These are phyloP conservation scores for Remorina albescens DNA, from an alignment of 2,797 vertebrate genomes.

Conservation along the genomic window DNA sequence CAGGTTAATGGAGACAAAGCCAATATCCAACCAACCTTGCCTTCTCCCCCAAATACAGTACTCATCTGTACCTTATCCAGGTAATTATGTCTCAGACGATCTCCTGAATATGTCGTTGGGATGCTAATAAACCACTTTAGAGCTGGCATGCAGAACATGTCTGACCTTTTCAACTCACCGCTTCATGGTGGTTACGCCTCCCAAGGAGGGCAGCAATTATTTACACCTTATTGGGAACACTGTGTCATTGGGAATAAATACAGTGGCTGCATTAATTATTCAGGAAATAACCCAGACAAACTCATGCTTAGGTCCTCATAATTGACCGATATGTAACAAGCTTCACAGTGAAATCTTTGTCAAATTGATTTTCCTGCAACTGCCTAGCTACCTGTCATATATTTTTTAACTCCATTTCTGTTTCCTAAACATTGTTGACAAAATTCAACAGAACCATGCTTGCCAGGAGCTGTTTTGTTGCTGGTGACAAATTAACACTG, in stretches of 20 bases:
- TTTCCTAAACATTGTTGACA: slow-evolving; percentile 51
- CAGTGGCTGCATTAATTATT: slow-evolving; percentile 46
- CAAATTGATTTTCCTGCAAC: slow-evolving; percentile 13
- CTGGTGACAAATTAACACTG: slow-evolving; percentile 73
- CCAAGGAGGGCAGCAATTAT: slow-evolving; percentile 75
- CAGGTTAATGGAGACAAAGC: slow-evolving; percentile 89
- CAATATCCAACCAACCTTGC: slow-evolving; percentile 81
- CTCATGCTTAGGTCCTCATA: slow-evolving; percentile 34
- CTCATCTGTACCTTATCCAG: slow-evolving; percentile 82
- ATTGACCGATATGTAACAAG: slow-evolving; percentile 40
- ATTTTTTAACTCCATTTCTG: slow-evolving; percentile 43
- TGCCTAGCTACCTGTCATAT: slow-evolving; percentile 16
- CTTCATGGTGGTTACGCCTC: slow-evolving; percentile 70
- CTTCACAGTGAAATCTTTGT: slow-evolving; percentile 39
- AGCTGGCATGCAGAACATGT: slow-evolving; percentile 71
- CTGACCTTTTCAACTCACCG: slow-evolving; percentile 82
- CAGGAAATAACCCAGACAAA: slow-evolving; percentile 42
- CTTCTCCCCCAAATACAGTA: slow-evolving; percentile 79
- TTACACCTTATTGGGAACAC: slow-evolving; percentile 69
- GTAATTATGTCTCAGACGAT: slow-evolving; percentile 84
- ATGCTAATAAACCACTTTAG: slow-evolving; percentile 82
- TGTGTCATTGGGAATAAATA: slow-evolving; percentile 59
- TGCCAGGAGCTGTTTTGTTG: slow-evolving; percentile 72
- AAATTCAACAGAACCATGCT: slow-evolving; percentile 44
- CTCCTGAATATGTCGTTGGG: slow-evolving; percentile 81